A percentile compares a stretch with the other conserved stretches of the same genome.
Conservation (phyloP, 2,113 vertebrate genomes). For the Alethe castanea region DNA sequence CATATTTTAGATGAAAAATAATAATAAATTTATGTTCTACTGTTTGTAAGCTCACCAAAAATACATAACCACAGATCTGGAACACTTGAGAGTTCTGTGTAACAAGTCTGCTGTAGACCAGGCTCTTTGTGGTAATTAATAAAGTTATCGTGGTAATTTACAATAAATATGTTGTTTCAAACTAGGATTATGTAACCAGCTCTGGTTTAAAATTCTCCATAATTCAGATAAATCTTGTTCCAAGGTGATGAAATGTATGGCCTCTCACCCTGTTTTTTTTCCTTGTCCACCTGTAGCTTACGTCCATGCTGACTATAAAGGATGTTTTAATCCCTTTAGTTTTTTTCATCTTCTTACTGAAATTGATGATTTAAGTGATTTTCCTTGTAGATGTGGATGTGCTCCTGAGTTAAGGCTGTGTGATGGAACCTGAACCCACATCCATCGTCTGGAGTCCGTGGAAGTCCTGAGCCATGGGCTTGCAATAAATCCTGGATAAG, state of each 20-base stretch:
- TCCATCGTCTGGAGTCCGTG: neutral
- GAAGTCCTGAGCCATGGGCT: neutral
- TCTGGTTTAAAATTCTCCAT: neutral
- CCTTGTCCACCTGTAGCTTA: neutral
- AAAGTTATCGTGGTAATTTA: neutral
- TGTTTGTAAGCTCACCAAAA: slow-evolving; percentile 3
- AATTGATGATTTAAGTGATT: neutral
- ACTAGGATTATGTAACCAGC: neutral
- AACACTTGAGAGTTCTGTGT: neutral
- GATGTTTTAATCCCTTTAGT: neutral
- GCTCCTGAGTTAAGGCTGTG: neutral
- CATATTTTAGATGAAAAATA: slow-evolving; percentile 14
- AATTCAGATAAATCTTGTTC: neutral
- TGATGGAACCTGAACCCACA: neutral
- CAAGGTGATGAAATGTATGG: neutral
- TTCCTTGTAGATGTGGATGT: neutral
- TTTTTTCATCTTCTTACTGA: neutral
- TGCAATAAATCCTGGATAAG: neutral
- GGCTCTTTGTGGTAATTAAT: neutral
- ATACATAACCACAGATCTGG: neutral
- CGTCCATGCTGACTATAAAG: neutral
- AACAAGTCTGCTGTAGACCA: neutral
- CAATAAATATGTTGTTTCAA: slow-evolving; percentile 30
- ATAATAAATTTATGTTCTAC: neutral
- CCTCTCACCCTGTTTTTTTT: neutral